A percentile compares a stretch with the other conserved stretches of the same genome.
phyloP scores from a whole-genome alignment of 1,140 invertebrate genomes.

The Antheraea pernyi region DNA sequence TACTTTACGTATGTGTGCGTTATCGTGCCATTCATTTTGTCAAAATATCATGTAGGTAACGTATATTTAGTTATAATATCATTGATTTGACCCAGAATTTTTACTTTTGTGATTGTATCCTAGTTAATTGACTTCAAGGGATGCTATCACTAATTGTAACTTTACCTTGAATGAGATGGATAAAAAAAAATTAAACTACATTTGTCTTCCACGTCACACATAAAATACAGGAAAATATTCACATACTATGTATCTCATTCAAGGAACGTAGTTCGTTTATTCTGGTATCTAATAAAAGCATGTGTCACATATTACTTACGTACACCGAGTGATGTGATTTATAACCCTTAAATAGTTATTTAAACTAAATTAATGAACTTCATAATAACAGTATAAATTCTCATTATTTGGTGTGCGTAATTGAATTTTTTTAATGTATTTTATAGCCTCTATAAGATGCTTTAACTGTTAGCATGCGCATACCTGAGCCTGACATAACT shows the following conservation, averaged over 20 bases:
- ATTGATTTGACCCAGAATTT: too few relatives aligned
- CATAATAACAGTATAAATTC: too few relatives aligned
- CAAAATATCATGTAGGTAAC: too few relatives aligned
- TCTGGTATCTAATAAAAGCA: background rate
- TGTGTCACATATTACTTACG: background rate
- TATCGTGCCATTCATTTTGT: too few relatives aligned
- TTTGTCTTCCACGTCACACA: background rate
- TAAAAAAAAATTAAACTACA: background rate
- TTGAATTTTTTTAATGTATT: background rate
- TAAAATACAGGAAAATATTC: too few relatives aligned
- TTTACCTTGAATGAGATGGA: background rate
- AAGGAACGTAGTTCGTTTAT: constrained; percentile 1
- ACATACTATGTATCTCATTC: background rate
- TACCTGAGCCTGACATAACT: background rate
- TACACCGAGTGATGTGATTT: background rate
- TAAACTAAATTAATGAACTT: too few relatives aligned
- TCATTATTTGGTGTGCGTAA: background rate
- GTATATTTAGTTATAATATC: too few relatives aligned
- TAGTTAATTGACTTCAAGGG: background rate
- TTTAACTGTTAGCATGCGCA: constrained; percentile 2
- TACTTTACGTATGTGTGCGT: too few relatives aligned
- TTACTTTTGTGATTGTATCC: background rate
- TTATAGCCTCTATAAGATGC: background rate
- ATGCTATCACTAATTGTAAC: background rate
- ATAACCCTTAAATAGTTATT: too few relatives aligned